Conservation (phyloP, 2,113 vertebrate species). For the Todiramphus saurophagus region DNA sequence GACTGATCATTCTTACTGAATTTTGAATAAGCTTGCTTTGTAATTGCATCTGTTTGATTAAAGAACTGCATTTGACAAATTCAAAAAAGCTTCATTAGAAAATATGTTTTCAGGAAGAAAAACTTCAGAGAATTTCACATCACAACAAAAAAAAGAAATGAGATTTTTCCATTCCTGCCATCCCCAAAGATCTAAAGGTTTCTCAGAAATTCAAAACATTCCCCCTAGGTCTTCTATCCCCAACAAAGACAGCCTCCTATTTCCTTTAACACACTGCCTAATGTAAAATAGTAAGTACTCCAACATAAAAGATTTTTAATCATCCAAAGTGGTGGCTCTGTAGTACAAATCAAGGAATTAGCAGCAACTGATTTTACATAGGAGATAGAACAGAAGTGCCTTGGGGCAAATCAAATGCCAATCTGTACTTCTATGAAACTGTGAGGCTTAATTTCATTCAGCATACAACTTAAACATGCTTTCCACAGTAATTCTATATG, state of each 20-base stretch:
- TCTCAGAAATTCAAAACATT: slow-evolving; percentile 25
- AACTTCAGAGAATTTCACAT: neutral
- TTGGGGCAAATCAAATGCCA: slow-evolving; percentile 40
- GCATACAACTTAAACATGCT: neutral
- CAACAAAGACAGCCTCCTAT: neutral
- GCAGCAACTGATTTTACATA: slow-evolving; percentile 1
- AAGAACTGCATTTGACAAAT: neutral
- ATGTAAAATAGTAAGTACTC: slow-evolving; percentile 17
- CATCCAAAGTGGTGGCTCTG: neutral
- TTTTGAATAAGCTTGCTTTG: neutral
- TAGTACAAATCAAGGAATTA: slow-evolving; percentile 61
- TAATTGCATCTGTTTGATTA: neutral
- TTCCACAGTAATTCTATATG: neutral
- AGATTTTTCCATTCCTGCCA: neutral
- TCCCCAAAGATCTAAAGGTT: slow-evolving; percentile 1
- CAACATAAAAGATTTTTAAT: slow-evolving; percentile 52
- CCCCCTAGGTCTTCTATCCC: neutral
- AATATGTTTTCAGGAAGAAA: neutral
- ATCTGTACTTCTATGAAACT: neutral
- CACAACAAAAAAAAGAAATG: neutral
- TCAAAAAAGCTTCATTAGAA: neutral
- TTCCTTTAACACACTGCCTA: slow-evolving; percentile 26
- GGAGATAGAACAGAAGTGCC: slow-evolving; percentile 27
- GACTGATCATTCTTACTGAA: neutral
- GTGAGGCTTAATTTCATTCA: neutral